These are phyloP conservation scores for Synanceia verrucosa DNA, from an alignment of 2,797 vertebrate species.

Conservation along the genomic window DNA sequence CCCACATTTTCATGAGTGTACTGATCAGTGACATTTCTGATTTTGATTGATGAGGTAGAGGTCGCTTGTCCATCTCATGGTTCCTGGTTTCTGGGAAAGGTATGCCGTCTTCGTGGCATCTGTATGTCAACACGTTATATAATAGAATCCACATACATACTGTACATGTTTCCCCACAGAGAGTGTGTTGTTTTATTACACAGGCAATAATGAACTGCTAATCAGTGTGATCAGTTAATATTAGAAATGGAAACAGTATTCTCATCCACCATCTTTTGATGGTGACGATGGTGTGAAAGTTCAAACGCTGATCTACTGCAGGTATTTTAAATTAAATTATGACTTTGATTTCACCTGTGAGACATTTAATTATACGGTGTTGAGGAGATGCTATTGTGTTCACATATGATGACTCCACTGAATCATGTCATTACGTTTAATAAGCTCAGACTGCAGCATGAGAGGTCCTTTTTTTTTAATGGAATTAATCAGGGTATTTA, in stretches of 20 bases:
- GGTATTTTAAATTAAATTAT: background rate
- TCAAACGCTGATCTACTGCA: background rate
- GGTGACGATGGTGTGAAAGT: background rate
- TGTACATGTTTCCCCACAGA: background rate
- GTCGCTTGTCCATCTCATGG: too few species aligned
- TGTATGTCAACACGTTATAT: too few species aligned
- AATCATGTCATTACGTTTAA: slow-evolving; percentile 22
- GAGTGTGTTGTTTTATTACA: too few species aligned
- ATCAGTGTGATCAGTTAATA: background rate
- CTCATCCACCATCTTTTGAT: background rate
- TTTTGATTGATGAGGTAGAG: too few species aligned
- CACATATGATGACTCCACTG: slow-evolving; percentile 5
- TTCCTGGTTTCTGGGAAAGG: too few species aligned
- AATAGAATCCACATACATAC: background rate
- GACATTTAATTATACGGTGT: slow-evolving; percentile 8
- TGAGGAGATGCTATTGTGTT: slow-evolving; percentile 24
- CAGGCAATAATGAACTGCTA: background rate
- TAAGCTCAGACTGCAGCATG: slow-evolving; percentile 4
- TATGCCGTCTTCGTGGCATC: too few species aligned
- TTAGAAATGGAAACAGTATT: background rate
- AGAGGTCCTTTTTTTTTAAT: slow-evolving; percentile 1
- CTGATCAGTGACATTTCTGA: too few species aligned
- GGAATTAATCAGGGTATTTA: slow-evolving; percentile 37
- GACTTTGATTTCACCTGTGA: background rate
- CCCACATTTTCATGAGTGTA: too few species aligned